Evolutionary conservation across 1,140 invertebrate species (phyloP), one percentile per base, ranked within the genome.

Genomic region (Mylabris phalerata): DNA sequence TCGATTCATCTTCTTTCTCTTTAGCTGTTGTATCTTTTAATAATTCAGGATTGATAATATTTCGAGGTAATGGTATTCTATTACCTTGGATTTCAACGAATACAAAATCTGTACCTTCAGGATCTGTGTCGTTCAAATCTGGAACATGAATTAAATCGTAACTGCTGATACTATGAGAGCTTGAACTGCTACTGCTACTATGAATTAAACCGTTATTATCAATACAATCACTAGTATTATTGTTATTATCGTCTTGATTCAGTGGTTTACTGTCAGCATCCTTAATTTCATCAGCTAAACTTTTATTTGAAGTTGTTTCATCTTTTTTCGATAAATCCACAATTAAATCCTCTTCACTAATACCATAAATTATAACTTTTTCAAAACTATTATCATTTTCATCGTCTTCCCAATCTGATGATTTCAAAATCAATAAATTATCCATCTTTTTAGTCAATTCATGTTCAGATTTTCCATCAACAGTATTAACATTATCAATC

Each of bases 41-140:
- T 10, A 56, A 63, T 44, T 63, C 61, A 1, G 57, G 48, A 42
- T 57, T 38, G n/a, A 63, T 45, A 32, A 60, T 52, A 40, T 52
- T 38, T 59, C 56, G 60, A 13, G 61, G 54, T 39, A 63, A 51
- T 10, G 61, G 50, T n/a, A 63, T 32, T 46, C 60, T 63, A 25
- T 58, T 47, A 11, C 61, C 61, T 19, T 63, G 45, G 41, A 55
- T 41, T 47, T 46, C 43, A 7, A 63, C 51, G 25, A 52, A 63
- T n/a, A 57, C 61, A 38, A 60, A 63, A 40, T 49, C 59, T 56
- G 46, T 9, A 32, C 32, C 32, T 32, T 32, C 32, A 32, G 7
- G 4, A 32, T 54, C 51, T 10, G 11, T 45, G 9, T 54, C 51
- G 5, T 27, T 45, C 39, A 27, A 45, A 32, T 13, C 51, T n/a